A percentile compares a stretch with the other conserved stretches of the same genome.
Evolutionary conservation across 2,113 vertebrate genomes (phyloP).

Genomic region (Chroicocephalus ridibundus): DNA sequence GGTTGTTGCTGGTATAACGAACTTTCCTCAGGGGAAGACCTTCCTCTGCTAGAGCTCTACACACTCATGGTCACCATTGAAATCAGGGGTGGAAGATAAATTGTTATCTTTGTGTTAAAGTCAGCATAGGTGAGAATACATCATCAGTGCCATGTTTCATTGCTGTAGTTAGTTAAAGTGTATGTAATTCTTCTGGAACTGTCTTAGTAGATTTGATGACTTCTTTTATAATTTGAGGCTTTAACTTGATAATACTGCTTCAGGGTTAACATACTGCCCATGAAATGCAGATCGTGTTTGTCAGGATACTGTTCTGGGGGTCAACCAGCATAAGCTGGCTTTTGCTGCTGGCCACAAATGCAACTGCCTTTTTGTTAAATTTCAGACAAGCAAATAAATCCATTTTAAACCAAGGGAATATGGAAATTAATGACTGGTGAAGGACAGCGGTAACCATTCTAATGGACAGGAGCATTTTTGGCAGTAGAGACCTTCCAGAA

Average conservation of each 20-base stretch:
- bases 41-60: background rate
- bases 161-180: background rate
- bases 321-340: background rate
- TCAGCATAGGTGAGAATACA: background rate
- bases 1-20: background rate
- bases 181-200: background rate
- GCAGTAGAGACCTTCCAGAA: background rate
- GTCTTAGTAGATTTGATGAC: background rate
- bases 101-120: background rate
- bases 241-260: background rate
- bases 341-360: background rate
- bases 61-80: accelerated
- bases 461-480: background rate
- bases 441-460: background rate
- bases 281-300: background rate
- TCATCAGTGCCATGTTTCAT: accelerated
- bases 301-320: background rate
- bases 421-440: background rate
- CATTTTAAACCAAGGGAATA: background rate
- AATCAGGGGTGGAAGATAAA: background rate
- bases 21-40: background rate
- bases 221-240: background rate
- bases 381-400: background rate
- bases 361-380: background rate
- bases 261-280: background rate